Evolutionary conservation across 1,140 invertebrate species (phyloP), one percentile per base, ranked within the genome.

Genomic region (Drosophila funebris): DNA sequence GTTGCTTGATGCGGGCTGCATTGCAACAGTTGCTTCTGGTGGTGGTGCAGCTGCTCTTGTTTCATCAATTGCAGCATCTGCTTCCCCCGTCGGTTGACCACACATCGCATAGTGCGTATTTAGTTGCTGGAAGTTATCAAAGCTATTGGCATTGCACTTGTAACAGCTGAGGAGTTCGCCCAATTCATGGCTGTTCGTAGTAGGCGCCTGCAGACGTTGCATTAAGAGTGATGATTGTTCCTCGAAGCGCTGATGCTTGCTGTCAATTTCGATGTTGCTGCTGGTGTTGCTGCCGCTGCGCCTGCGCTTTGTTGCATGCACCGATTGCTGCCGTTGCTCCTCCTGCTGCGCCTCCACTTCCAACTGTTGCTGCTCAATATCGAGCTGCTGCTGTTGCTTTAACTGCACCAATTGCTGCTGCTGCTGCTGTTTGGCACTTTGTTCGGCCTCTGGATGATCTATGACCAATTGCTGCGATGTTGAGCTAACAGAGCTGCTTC

Each of bases 61-160:
- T 27, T 27, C n/a, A n/a, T n/a, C n/a, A n/a, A n/a, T n/a, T n/a
- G n/a, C n/a, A n/a, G n/a, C n/a, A n/a, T n/a, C 24, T 27, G 27
- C 1, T 13, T 69, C 48, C 11, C 9, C 50, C 14, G 9, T 16
- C 0, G 44, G 20, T 5, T 48, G 31, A 6, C 33, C 58, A 13
- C 78, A 83, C n/a, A 39, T 46, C 6, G 39, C 48, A 33, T 57
- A 62, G 20, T 83, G 79, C 13, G 58, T 64, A 24, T 82, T 83
- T 0, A 70, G 36, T 52, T 64, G 71, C 31, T 83, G 75, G 5
- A 78, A 46, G 16, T 63, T 82, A 13, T 83, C 94, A 95, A 48
- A 93, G 82, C 39, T 93, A 90, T 80, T 94, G 11, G 54, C 37
- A 70, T 73, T 82, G 54, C 87, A 85, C 44, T 84, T 81, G 27